phyloP scores from a whole-genome alignment of 2,113 vertebrate genomes.

The Triplophysa siluroides region DNA sequence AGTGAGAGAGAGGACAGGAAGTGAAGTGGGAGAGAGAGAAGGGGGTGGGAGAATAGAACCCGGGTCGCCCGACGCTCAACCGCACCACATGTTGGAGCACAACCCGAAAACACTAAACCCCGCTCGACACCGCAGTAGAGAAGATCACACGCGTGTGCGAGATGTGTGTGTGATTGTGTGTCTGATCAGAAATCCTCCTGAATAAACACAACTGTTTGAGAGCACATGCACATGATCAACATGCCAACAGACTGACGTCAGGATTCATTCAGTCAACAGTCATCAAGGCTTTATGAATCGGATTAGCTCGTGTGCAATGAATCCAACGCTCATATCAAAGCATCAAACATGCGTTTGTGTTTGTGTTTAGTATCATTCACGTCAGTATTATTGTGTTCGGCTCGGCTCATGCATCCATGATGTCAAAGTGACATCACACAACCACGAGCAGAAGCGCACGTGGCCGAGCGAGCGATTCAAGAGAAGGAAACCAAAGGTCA shows the following conservation, averaged over 20 bases:
- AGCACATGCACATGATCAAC: constrained; percentile 48
- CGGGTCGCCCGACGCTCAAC: too few relatives aligned
- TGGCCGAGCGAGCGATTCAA: constrained; percentile 64
- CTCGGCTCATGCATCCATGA: constrained; percentile 63
- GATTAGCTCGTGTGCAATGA: neutral
- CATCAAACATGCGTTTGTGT: constrained; percentile 33
- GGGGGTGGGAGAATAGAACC: too few relatives aligned
- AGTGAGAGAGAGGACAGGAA: too few relatives aligned
- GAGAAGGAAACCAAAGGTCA: constrained; percentile 59
- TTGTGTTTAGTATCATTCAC: neutral
- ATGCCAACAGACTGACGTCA: constrained; percentile 48
- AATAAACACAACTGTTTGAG: neutral
- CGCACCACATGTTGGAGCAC: too few relatives aligned
- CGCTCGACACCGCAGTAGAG: too few relatives aligned
- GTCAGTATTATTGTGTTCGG: neutral
- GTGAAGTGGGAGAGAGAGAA: too few relatives aligned
- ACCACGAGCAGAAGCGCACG: constrained; percentile 63
- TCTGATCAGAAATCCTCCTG: too few relatives aligned
- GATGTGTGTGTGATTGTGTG: too few relatives aligned
- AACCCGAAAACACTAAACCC: too few relatives aligned
- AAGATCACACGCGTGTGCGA: too few relatives aligned
- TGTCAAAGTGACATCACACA: constrained; percentile 56
- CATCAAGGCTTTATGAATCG: constrained; percentile 18
- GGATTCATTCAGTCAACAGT: constrained; percentile 39
- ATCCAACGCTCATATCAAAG: neutral